Percentiles rank a stretch among this genome's conserved stretches.
These are phyloP conservation scores for Drosophila simulans DNA, from an alignment of 1,140 invertebrate genomes.

Conservation along the genomic window DNA sequence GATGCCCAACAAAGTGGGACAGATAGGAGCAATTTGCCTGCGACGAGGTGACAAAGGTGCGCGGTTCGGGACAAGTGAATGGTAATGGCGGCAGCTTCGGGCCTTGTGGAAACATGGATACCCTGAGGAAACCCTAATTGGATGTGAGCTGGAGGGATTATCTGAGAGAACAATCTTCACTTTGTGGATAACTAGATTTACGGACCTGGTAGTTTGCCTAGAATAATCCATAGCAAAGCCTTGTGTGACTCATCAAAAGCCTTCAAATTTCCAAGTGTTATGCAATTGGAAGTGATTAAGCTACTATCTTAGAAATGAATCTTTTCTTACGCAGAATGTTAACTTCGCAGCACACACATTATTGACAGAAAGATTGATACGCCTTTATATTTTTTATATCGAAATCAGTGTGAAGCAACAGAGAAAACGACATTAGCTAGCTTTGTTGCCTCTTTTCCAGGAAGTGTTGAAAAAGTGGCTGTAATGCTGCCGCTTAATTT, in stretches of 20 bases:
- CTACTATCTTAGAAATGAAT: not conserved
- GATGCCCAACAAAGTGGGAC: constrained; percentile 33
- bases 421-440: constrained; percentile 18
- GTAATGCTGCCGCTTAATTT: constrained; percentile 67
- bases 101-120: constrained; percentile 2
- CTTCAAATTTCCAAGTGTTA: not conserved
- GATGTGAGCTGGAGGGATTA: constrained; percentile 14
- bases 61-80: constrained; percentile 10
- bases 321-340: too few species aligned
- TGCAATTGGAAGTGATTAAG: not conserved
- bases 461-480: constrained; percentile 48
- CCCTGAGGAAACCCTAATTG: constrained; percentile 10
- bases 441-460: constrained; percentile 29
- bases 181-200: not conserved
- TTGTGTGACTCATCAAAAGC: not conserved
- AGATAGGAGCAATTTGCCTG: constrained; percentile 58
- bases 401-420: constrained; percentile 2
- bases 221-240: not conserved
- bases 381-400: not conserved
- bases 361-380: not conserved
- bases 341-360: too few species aligned
- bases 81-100: constrained; percentile 22
- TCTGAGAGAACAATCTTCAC: not conserved
- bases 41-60: constrained; percentile 47
- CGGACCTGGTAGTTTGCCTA: not conserved